These are phyloP conservation scores for Ophiothrix spiculata DNA, from an alignment of 35 echinoderm and acorn worm genomes.

Conservation along the genomic window DNA sequence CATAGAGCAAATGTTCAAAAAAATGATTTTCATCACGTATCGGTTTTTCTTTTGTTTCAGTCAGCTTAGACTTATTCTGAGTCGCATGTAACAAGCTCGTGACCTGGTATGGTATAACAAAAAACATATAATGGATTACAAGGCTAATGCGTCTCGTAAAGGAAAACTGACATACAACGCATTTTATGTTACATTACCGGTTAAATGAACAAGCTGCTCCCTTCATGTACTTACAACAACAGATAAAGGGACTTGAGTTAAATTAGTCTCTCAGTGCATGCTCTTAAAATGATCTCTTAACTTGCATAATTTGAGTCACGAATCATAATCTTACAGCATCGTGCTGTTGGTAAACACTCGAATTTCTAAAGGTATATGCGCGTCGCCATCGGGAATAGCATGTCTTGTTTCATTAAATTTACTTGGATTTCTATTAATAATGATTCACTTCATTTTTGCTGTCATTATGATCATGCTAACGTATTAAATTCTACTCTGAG, in stretches of 20 bases:
- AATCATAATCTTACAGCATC: not conserved
- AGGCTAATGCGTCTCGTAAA: too few species aligned
- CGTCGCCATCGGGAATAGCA: not conserved
- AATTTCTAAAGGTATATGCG: not conserved
- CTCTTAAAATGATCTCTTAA: not conserved
- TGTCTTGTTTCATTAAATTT: not conserved
- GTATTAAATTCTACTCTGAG: not conserved
- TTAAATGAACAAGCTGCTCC: too few species aligned
- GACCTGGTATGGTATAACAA: not conserved
- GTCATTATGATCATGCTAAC: not conserved
- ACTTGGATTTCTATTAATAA: not conserved
- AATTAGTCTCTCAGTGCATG: too few species aligned
- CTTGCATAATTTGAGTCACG: constrained; percentile 12
- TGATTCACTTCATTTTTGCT: not conserved
- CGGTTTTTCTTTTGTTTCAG: not conserved
- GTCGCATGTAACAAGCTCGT: not conserved
- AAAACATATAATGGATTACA: too few species aligned
- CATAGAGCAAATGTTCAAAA: not conserved
- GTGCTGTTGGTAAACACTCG: not conserved
- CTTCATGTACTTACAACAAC: too few species aligned
- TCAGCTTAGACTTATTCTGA: not conserved
- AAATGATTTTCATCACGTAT: not conserved
- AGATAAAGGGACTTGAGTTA: too few species aligned
- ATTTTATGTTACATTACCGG: too few species aligned
- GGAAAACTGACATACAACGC: too few species aligned